Conservation (phyloP, 2,797 vertebrate genomes). For the Sphaeramia orbicularis region DNA sequence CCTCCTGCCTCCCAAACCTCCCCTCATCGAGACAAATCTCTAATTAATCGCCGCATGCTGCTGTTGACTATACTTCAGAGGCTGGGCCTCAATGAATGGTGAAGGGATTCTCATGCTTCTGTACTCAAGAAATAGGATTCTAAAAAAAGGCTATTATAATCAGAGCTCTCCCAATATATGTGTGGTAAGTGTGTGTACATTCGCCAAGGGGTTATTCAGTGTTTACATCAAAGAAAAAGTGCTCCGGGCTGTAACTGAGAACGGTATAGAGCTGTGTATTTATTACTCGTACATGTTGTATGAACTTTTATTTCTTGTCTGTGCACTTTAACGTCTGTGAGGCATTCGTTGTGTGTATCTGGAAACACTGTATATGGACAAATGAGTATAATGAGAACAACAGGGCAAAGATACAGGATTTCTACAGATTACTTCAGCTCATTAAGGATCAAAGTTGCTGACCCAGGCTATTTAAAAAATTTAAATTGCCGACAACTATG, state of each 20-base stretch:
- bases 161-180: conserved; percentile 29
- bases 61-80: conserved; percentile 79
- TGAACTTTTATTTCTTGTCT: conserved; percentile 24
- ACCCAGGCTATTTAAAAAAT: conserved; percentile 31
- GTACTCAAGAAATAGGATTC: conserved; percentile 61
- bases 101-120: conserved; percentile 59
- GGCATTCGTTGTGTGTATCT: not conserved
- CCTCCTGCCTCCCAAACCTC: conserved; percentile 73
- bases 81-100: conserved; percentile 51
- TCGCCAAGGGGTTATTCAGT: conserved; percentile 44
- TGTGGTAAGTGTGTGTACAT: conserved; percentile 26
- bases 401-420: conserved; percentile 39
- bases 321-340: not conserved
- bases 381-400: conserved; percentile 40
- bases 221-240: conserved; percentile 57
- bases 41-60: conserved; percentile 79
- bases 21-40: conserved; percentile 79
- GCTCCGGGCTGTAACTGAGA: conserved; percentile 33
- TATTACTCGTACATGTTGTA: conserved; percentile 14
- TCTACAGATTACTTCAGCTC: conserved; percentile 61
- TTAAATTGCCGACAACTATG: conserved; percentile 26
- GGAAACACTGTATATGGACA: conserved; percentile 21
- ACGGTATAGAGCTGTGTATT: conserved; percentile 44
- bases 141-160: conserved; percentile 61
- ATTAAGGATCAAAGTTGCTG: conserved; percentile 52